A percentile compares a stretch with the other conserved stretches of the same genome.
Conservation (phyloP, 2,113 vertebrate genomes). For the Cyanoderma ruficeps region DNA sequence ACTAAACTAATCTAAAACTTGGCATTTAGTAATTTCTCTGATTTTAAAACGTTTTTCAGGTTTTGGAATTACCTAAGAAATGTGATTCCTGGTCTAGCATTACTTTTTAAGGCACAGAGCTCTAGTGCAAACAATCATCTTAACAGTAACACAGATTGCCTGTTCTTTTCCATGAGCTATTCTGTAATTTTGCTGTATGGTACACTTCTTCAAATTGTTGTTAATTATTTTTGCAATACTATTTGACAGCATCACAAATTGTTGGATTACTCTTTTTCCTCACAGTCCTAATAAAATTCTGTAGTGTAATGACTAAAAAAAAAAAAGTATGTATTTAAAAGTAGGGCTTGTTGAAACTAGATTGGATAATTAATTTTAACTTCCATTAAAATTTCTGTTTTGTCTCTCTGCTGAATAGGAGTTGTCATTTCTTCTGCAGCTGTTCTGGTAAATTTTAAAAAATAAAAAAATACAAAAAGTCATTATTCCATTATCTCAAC, state of each 20-base stretch:
- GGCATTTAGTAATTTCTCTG: not conserved
- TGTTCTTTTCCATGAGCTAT: not conserved
- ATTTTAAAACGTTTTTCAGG: not conserved
- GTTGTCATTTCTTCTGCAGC: not conserved
- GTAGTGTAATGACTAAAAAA: not conserved
- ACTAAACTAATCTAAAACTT: not conserved
- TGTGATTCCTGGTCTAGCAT: not conserved
- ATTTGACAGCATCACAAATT: not conserved
- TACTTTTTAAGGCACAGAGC: not conserved
- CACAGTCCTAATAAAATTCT: not conserved
- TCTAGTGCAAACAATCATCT: not conserved
- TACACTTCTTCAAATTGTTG: not conserved
- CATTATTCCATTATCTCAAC: not conserved
- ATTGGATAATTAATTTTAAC: not conserved
- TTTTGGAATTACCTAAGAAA: not conserved
- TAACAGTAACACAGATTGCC: not conserved
- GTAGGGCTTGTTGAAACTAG: not conserved
- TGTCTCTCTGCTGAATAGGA: not conserved
- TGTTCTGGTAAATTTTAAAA: not conserved
- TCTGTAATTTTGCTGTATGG: not conserved
- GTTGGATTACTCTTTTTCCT: not conserved
- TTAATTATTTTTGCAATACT: not conserved
- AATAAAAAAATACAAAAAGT: not conserved
- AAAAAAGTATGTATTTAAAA: not conserved
- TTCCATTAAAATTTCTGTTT: not conserved